Percentiles rank a stretch among this genome's conserved stretches.
Evolutionary conservation across 2,113 vertebrate genomes (phyloP).

Genomic region (Cephalopholis sonnerati): DNA sequence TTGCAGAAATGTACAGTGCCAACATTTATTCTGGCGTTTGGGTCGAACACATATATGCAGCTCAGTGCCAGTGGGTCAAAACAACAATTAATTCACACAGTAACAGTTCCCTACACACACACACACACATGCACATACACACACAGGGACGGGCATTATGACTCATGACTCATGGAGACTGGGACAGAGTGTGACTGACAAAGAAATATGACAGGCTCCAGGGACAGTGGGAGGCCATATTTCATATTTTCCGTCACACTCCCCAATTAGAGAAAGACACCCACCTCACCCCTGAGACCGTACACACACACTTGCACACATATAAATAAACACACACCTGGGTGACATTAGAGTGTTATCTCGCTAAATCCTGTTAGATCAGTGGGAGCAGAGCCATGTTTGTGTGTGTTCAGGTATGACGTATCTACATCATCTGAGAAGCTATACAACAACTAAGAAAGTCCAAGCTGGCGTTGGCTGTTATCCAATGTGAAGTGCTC

Average conservation of each 20-base stretch:
- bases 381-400: conserved; percentile 20
- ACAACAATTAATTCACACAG: conserved; percentile 34
- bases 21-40: too few relatives aligned
- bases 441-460: background rate
- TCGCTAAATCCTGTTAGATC: background rate
- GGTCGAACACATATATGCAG: conserved; percentile 10
- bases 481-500: conserved; percentile 6
- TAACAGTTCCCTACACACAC: background rate
- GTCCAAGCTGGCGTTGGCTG: background rate
- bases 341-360: background rate
- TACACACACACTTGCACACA: conserved; percentile 5
- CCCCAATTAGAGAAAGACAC: background rate
- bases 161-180: conserved; percentile 31
- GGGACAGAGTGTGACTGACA: background rate
- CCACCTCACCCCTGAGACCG: conserved; percentile 1
- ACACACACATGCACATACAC: conserved; percentile 14
- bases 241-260: conserved; percentile 50
- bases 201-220: conserved; percentile 42
- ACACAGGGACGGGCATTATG: conserved; percentile 3
- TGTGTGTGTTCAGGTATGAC: background rate
- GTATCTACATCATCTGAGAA: background rate
- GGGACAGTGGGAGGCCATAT: conserved; percentile 33
- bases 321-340: conserved; percentile 13
- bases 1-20: too few relatives aligned
- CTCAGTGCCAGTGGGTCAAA: conserved; percentile 26